Base-by-base conservation (phyloP, 2,888 invertebrate species). In the Agrotis segetum region DNA sequence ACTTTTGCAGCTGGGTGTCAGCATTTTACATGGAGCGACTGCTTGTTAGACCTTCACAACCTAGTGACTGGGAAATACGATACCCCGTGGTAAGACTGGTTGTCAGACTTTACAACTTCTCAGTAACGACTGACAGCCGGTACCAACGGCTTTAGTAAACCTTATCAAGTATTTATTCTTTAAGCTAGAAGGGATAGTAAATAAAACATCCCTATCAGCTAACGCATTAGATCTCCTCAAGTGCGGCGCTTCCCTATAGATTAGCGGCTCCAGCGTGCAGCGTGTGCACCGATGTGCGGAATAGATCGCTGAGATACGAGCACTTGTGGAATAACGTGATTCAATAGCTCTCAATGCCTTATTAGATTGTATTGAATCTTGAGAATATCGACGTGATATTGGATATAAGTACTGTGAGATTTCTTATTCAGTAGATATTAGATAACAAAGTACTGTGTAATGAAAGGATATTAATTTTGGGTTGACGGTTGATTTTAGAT, bases 221-320 rank as follows among this genome's bases (percentile, higher is more conserved):
- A 34, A 34, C 52, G 16, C 21, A 53, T 53, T 47, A 24, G 0
- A 46, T 47, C 34, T n/a, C 34, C 21, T 53, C n/a, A n/a, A 53
- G 14, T 6, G 5, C 19, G 24, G 24, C 19, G 13, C 24, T 70
- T 44, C n/a, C 19, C 53, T 44, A 49, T 46, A 70, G 50, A 58
- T 62, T 61, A 59, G 44, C 60, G 50, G 58, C n/a, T 46, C 60
- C 60, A 24, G 17, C 3, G n/a, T 24, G 40, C 44, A 44, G 75
- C 44, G 47, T 58, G 59, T 34, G 47, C 61, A 62, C 14, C 24
- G 63, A 47, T 66, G 47, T 69, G 78, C 49, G 71, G 73, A 81
- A 76, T 71, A 59, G 67, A 58, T 70, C 69, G 24, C 7, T 13
- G 46, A 70, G 69, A 58, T 56, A 19, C 17, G 61, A 47, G 49